Evolutionary conservation across 1,140 invertebrate genomes (phyloP).

Genomic region (Nasonia longicornis): DNA sequence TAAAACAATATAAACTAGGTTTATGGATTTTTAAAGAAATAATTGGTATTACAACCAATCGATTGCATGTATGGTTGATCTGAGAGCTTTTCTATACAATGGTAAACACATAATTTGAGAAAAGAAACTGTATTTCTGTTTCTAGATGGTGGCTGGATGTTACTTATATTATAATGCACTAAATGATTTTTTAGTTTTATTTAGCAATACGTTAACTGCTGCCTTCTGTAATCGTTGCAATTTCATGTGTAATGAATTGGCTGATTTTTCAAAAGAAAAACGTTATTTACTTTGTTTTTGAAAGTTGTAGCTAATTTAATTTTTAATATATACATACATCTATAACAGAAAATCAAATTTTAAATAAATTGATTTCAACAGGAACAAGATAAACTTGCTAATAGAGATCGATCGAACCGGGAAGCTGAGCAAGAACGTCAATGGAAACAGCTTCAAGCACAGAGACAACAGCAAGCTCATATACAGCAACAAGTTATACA

Average conservation of each 20-base stretch:
- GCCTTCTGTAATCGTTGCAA: slow-evolving; percentile 43
- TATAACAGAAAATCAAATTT: background rate
- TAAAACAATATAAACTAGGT: background rate
- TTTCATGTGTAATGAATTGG: slow-evolving; percentile 49
- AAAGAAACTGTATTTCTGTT: slow-evolving; percentile 35
- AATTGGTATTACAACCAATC: slow-evolving; percentile 16
- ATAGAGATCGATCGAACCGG: slow-evolving; percentile 75
- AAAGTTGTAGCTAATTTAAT: background rate
- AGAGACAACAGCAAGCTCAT: slow-evolving; percentile 83
- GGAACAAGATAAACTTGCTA: slow-evolving; percentile 78
- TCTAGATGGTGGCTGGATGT: slow-evolving; percentile 60
- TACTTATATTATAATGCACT: slow-evolving; percentile 49
- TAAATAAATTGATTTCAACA: slow-evolving; percentile 58
- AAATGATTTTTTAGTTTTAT: slow-evolving; percentile 45
- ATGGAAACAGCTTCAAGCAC: slow-evolving; percentile 88
- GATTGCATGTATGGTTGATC: slow-evolving; percentile 39
- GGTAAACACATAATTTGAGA: slow-evolving; percentile 11
- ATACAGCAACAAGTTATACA: slow-evolving; percentile 85
- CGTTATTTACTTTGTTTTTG: background rate
- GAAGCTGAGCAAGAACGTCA: slow-evolving; percentile 87
- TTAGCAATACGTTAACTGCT: slow-evolving; percentile 39
- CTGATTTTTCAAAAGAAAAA: slow-evolving; percentile 50
- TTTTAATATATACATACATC: background rate
- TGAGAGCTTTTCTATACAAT: slow-evolving; percentile 32
- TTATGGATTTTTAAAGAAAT: slow-evolving; percentile 7